These are phyloP conservation scores for Heteromyza rotundicornis DNA, from an alignment of 2,888 invertebrate genomes.

Conservation along the genomic window DNA sequence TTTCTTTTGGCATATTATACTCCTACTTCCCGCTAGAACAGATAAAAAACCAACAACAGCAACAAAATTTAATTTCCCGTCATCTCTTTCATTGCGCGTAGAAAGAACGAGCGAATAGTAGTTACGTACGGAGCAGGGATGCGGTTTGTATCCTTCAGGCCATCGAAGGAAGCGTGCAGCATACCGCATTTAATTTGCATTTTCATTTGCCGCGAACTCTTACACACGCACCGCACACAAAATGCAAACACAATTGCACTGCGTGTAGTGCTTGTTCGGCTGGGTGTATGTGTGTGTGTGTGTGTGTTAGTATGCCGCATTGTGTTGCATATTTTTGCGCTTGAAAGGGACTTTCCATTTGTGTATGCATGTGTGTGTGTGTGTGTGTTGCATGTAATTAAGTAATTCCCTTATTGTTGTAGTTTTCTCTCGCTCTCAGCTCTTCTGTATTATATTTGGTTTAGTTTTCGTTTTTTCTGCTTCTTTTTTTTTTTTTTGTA, in stretches of 20 bases:
- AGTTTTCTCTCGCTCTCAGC: conserved; percentile 1
- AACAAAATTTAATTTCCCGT: neutral
- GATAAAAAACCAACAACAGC: too few relatives aligned
- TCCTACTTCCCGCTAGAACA: too few relatives aligned
- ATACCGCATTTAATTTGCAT: conserved; percentile 18
- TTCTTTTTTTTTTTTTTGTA: too few relatives aligned
- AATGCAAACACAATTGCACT: neutral
- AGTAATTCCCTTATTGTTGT: conserved; percentile 25
- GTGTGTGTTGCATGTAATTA: conserved; percentile 20
- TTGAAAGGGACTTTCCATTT: neutral
- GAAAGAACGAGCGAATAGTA: neutral
- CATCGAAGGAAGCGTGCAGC: neutral
- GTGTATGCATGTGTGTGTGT: neutral
- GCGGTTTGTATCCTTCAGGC: neutral
- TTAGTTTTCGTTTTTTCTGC: too few relatives aligned
- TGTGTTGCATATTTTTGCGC: neutral
- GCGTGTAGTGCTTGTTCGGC: too few relatives aligned
- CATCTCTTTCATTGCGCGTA: neutral
- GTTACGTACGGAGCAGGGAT: neutral
- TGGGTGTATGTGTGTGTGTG: too few relatives aligned
- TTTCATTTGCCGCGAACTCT: conserved; percentile 13
- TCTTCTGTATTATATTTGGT: neutral
- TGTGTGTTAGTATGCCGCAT: neutral
- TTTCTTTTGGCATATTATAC: neutral
- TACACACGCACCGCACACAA: conserved; percentile 4